Evolutionary conservation across 2,888 invertebrate genomes (phyloP), one percentile per base, ranked within the genome.

Genomic region (Euzophera pinguis): DNA sequence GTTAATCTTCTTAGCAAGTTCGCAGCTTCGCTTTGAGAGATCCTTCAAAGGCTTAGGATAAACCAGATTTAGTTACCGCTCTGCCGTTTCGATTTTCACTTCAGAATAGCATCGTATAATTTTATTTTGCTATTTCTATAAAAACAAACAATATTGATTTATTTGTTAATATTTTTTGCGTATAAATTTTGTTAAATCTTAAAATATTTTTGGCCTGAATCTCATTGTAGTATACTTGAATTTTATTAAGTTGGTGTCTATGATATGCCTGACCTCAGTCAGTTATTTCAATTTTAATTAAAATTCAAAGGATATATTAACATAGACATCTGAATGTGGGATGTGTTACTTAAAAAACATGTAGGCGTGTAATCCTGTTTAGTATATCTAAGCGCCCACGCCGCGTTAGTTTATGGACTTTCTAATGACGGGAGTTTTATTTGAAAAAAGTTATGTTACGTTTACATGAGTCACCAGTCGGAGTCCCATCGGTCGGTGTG

Each of bases 311-410:
- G 42, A 45, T 53, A n/a, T 52, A 54, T 50, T 53, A 16, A 51
- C 59, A 59, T 61, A 56, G 56, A 58, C 60, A 57, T 54, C 51
- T 57, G 52, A 52, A 60, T 66, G 71, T 73, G 59, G 70, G 68
- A 71, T 70, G 75, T 68, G 54, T 63, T 60, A 65, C 60, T 10
- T 62, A 67, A 69, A 53, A 43, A 42, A 34, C 13, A 29, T 67
- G 81, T 79, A 70, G 78, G 58, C 69, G 65, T 75, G 78, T 32
- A 32, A 78, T 84, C 75, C 78, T 79, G 75, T 51, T 83, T 16
- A 16, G 49, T 81, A 81, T 78, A 78, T 74, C 75, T 76, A 74
- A 74, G 73, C 80, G 71, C 89, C 85, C 83, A 87, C 88, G 71
- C 71, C 47, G 56, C 53, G 55, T 63, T 59, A 52, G 53, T 59